These are phyloP conservation scores for Pangasius larnaudii DNA, from an alignment of 2,797 vertebrate species.

Conservation along the genomic window DNA sequence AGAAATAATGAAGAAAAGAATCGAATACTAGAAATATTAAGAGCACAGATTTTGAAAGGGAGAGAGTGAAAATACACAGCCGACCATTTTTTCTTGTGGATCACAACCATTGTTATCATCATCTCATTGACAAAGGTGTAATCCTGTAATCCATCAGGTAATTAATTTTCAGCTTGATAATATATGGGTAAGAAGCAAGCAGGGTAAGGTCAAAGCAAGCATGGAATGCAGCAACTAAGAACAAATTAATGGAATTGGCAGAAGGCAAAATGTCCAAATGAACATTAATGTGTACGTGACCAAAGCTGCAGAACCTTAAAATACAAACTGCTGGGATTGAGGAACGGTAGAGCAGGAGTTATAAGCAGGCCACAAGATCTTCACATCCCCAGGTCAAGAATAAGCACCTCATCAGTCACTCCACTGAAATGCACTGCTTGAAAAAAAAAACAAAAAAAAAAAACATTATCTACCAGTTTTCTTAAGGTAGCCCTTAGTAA, in stretches of 20 bases:
- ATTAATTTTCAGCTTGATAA: neutral
- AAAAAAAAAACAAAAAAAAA: neutral
- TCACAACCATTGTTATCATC: neutral
- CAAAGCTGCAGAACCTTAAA: constrained; percentile 66
- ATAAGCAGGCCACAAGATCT: neutral
- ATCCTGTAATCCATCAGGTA: neutral
- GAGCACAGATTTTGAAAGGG: neutral
- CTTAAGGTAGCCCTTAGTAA: neutral
- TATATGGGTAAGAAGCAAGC: neutral
- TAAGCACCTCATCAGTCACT: neutral
- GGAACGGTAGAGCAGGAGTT: neutral
- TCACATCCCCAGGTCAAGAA: neutral
- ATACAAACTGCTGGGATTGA: constrained; percentile 44
- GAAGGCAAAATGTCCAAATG: constrained; percentile 52
- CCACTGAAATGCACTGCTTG: neutral
- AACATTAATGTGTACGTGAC: constrained; percentile 57
- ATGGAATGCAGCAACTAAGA: constrained; percentile 29
- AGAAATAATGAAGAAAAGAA: neutral
- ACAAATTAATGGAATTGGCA: constrained; percentile 21
- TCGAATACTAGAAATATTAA: neutral
- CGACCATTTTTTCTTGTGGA: neutral
- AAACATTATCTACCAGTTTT: neutral
- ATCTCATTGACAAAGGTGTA: neutral
- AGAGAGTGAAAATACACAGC: neutral
- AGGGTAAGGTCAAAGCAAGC: constrained; percentile 18